Evolutionary conservation across 2,797 vertebrate genomes (phyloP).

Genomic region (Sebastiscus albofasciatus): DNA sequence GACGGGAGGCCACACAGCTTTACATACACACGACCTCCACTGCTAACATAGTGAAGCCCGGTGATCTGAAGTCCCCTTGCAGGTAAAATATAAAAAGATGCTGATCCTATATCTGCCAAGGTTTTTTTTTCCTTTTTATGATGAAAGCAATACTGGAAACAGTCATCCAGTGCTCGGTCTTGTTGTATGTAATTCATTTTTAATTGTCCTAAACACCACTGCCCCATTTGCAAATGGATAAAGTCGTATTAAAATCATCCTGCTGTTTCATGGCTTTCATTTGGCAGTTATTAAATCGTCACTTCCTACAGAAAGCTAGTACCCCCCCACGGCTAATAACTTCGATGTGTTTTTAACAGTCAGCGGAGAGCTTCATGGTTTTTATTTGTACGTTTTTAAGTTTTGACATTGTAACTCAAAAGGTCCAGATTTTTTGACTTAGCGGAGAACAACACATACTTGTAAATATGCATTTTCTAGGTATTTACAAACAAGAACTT

Average conservation of each 20-base stretch:
- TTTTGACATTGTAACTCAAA: slow-evolving; percentile 44
- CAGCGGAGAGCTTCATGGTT: slow-evolving; percentile 36
- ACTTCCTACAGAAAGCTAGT: slow-evolving; percentile 12
- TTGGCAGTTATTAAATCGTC: slow-evolving; percentile 10
- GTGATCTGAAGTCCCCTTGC: neutral
- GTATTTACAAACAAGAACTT: slow-evolving; percentile 81
- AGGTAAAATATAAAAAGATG: slow-evolving; percentile 28
- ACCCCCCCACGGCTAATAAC: slow-evolving; percentile 1
- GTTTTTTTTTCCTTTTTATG: neutral
- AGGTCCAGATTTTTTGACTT: slow-evolving; percentile 66
- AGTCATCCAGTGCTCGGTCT: slow-evolving; percentile 18
- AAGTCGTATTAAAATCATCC: neutral
- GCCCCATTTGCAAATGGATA: slow-evolving; percentile 17
- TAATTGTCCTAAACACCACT: slow-evolving; percentile 19
- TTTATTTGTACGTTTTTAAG: slow-evolving; percentile 41
- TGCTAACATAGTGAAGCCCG: neutral
- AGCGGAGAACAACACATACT: slow-evolving; percentile 68
- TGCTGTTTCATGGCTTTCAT: slow-evolving; percentile 13
- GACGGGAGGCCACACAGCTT: neutral
- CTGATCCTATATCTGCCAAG: slow-evolving; percentile 2
- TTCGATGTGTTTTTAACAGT: slow-evolving; percentile 32
- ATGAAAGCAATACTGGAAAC: slow-evolving; percentile 23
- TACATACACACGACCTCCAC: slow-evolving; percentile 6
- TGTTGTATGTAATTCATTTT: slow-evolving; percentile 9
- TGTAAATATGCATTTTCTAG: slow-evolving; percentile 87